phyloP scores from a whole-genome alignment of 2,113 vertebrate species.

The Salvelinus namaycush region DNA sequence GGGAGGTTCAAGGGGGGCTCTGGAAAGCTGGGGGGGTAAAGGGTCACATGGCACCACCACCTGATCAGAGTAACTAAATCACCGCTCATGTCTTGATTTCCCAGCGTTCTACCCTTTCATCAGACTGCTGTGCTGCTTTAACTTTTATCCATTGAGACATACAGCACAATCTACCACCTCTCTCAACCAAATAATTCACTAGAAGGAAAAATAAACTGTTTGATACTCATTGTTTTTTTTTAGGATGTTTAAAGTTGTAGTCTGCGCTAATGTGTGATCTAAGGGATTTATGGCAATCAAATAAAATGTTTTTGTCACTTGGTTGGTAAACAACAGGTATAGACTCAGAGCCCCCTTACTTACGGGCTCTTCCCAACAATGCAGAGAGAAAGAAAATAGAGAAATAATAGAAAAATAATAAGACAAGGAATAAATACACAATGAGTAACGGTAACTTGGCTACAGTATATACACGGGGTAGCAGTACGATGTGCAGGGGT shows the following conservation, averaged over 20 bases:
- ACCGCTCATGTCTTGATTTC: conserved; percentile 40
- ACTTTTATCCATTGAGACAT: conserved; percentile 15
- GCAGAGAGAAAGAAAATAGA: too few relatives aligned
- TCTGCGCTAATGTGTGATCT: neutral
- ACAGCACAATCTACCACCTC: neutral
- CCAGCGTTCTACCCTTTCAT: conserved; percentile 23
- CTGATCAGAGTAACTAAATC: conserved; percentile 57
- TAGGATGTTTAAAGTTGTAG: neutral
- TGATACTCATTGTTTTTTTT: neutral
- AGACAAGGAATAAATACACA: too few relatives aligned
- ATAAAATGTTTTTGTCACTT: too few relatives aligned
- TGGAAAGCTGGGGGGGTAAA: conserved; percentile 22
- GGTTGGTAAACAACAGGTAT: too few relatives aligned
- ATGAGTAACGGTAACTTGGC: too few relatives aligned
- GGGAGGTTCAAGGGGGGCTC: conserved; percentile 50
- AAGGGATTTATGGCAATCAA: neutral
- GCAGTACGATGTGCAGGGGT: too few relatives aligned
- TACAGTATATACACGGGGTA: too few relatives aligned
- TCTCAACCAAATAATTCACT: conserved; percentile 7
- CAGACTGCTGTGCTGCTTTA: neutral
- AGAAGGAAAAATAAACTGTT: neutral
- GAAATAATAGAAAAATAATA: too few relatives aligned
- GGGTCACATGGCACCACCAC: conserved; percentile 51
- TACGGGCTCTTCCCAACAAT: too few relatives aligned
- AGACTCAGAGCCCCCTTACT: too few relatives aligned